Evolutionary conservation across 2,113 vertebrate genomes (phyloP).

Genomic region (Gorsachius goisagi): DNA sequence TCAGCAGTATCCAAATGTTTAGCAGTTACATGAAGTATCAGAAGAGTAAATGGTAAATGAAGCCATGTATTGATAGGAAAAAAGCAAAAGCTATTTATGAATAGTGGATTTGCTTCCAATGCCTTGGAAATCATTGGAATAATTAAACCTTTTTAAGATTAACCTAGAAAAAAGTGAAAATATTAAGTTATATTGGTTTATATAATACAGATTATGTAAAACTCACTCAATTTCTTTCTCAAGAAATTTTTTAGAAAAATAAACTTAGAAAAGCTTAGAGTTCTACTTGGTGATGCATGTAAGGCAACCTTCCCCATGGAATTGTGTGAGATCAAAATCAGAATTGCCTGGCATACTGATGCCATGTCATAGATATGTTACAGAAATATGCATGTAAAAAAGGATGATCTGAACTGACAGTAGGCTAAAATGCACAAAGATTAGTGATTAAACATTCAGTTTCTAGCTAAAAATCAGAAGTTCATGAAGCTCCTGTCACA

Average conservation of each 20-base stretch:
- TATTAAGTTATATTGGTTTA: background rate
- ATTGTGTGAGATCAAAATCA: background rate
- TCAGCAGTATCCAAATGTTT: background rate
- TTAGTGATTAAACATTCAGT: background rate
- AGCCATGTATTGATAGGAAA: background rate
- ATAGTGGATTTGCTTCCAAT: background rate
- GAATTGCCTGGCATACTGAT: background rate
- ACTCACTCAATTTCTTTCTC: background rate
- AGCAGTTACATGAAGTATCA: background rate
- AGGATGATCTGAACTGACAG: background rate
- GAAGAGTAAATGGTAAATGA: background rate
- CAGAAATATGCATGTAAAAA: background rate
- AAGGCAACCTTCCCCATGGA: background rate
- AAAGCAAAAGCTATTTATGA: background rate
- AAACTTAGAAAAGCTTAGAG: background rate
- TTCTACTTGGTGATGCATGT: rapidly evolving
- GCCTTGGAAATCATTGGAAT: background rate
- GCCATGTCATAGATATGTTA: background rate
- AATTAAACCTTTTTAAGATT: background rate
- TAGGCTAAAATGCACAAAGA: background rate
- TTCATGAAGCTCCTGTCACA: background rate
- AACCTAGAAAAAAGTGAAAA: background rate
- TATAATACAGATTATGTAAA: background rate
- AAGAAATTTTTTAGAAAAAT: background rate
- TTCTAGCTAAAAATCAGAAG: background rate